Conservation (phyloP, 2,797 vertebrate species). For the Cossypha caffra region DNA sequence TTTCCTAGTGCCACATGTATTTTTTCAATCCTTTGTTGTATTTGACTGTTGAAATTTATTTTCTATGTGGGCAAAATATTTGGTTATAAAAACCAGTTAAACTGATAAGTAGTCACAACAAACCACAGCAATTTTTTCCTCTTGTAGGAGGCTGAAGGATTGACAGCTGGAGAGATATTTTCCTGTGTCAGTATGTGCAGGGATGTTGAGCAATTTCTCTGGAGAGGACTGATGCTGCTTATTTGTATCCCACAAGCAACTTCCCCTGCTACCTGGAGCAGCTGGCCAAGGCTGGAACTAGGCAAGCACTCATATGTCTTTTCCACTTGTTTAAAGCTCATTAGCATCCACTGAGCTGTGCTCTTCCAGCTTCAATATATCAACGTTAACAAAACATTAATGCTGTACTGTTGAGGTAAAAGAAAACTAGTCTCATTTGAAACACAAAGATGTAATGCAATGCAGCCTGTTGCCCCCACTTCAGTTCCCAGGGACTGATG, state of each 20-base stretch:
- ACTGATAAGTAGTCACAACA: background rate
- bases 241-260: background rate
- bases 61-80: background rate
- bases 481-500: background rate
- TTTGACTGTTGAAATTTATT: background rate
- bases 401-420: background rate
- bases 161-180: background rate
- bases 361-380: background rate
- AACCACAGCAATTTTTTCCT: background rate
- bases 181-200: background rate
- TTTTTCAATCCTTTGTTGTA: background rate
- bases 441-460: background rate
- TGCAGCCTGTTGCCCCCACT: fast-evolving
- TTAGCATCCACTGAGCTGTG: background rate
- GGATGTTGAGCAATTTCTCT: background rate
- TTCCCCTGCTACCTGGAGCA: background rate
- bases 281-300: background rate
- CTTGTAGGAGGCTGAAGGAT: background rate
- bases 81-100: background rate
- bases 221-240: background rate
- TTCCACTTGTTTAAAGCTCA: background rate
- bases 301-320: background rate
- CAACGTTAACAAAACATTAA: background rate
- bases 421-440: background rate
- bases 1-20: background rate